These are phyloP conservation scores for Synanthedon vespiformis DNA, from an alignment of 2,888 invertebrate species.

Conservation along the genomic window DNA sequence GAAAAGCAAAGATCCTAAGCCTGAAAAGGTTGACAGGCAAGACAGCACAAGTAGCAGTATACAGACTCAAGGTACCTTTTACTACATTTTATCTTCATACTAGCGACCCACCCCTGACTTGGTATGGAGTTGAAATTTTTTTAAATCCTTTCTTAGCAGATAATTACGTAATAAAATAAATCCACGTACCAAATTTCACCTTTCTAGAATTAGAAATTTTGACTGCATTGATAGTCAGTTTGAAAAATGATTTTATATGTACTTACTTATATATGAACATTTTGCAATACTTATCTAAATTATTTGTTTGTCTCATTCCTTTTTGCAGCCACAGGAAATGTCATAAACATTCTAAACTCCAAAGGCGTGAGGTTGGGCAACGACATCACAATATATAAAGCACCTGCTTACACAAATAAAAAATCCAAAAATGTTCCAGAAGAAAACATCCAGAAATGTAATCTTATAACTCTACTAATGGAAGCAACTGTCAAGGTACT, in stretches of 20 bases:
- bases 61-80: conserved; percentile 1
- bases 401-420: conserved; percentile 20
- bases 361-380: conserved; percentile 55
- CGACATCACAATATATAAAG: conserved; percentile 47
- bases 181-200: no score
- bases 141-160: no score
- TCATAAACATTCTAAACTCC: conserved; percentile 61
- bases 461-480: conserved; percentile 39
- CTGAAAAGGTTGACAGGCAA: conserved; percentile 10
- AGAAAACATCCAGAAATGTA: conserved; percentile 37
- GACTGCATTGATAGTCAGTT: no score
- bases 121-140: no score
- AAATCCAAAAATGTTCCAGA: conserved; percentile 18
- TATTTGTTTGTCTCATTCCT: no score
- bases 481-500: conserved; percentile 44
- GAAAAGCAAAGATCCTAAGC: conserved; percentile 19
- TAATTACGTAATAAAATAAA: no score
- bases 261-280: no score
- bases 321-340: conserved; percentile 55
- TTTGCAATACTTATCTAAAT: no score
- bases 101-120: no score
- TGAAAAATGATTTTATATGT: no score
- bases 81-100: no score
- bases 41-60: conserved; percentile 4
- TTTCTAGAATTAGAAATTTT: no score